These are phyloP conservation scores for Diorhabda elongata DNA, from an alignment of 1,140 invertebrate species.

Conservation along the genomic window DNA sequence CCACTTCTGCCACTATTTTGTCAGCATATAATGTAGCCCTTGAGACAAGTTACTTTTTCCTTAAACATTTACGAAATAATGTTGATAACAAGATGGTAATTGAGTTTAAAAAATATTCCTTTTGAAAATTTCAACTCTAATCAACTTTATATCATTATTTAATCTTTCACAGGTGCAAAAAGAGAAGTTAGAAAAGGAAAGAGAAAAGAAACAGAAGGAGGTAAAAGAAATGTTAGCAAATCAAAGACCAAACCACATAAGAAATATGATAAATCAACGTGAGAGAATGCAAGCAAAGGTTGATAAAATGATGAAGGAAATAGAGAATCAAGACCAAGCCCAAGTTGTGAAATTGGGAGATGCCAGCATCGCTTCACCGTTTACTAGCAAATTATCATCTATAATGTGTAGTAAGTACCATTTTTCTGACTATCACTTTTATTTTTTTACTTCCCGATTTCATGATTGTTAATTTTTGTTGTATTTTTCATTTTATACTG, in stretches of 20 bases:
- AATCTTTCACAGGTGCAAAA: slow-evolving; percentile 20
- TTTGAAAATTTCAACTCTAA: no score
- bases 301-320: slow-evolving; percentile 78
- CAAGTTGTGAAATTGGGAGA: slow-evolving; percentile 94
- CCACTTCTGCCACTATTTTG: no score
- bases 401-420: slow-evolving; percentile 85
- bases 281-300: slow-evolving; percentile 55
- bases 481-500: no score
- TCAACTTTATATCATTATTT: no score
- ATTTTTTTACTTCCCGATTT: no score
- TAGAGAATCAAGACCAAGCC: slow-evolving; percentile 86
- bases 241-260: slow-evolving; percentile 40
- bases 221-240: slow-evolving; percentile 44
- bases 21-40: no score
- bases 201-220: slow-evolving; percentile 29
- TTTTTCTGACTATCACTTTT: no score
- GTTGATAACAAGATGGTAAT: no score
- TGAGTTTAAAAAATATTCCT: no score
- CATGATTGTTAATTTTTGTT: no score
- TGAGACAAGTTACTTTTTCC: no score
- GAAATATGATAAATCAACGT: slow-evolving; percentile 44
- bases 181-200: slow-evolving; percentile 34
- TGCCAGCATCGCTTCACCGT: slow-evolving; percentile 98
- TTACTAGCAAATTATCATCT: slow-evolving; percentile 96
- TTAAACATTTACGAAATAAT: no score